A percentile compares a stretch with the other conserved stretches of the same genome.
Evolutionary conservation across 2,888 invertebrate genomes (phyloP).

Genomic region (Gandaritis pyraliata): DNA sequence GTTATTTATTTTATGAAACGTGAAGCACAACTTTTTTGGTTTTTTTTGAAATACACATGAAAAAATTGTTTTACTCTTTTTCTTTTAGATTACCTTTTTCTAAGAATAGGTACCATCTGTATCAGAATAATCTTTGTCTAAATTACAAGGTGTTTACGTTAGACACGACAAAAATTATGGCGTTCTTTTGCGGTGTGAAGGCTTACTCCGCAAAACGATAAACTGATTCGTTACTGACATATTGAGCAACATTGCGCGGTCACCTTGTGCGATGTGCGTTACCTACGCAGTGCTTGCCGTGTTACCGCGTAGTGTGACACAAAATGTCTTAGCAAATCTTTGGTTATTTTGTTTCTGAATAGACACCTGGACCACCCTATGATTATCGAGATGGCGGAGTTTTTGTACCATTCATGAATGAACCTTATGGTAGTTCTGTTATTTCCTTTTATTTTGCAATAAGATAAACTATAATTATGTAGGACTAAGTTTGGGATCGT

Average conservation of each 20-base stretch:
- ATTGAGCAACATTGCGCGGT: too few relatives aligned
- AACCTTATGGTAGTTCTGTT: slow-evolving; percentile 59
- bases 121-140: slow-evolving; percentile 52
- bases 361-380: slow-evolving; percentile 62
- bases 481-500: slow-evolving; percentile 11
- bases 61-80: too few relatives aligned
- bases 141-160: slow-evolving; percentile 72
- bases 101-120: slow-evolving; percentile 6
- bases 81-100: too few relatives aligned
- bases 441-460: slow-evolving; percentile 55
- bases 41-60: too few relatives aligned
- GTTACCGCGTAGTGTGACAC: too few relatives aligned
- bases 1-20: too few relatives aligned
- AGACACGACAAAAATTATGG: slow-evolving; percentile 74
- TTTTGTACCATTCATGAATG: slow-evolving; percentile 75
- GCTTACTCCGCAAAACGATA: too few relatives aligned
- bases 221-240: too few relatives aligned
- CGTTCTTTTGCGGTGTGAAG: slow-evolving; percentile 59
- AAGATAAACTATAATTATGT: slow-evolving; percentile 44
- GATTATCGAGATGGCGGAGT: slow-evolving; percentile 67
- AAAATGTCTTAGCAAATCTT: too few relatives aligned
- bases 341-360: not conserved
- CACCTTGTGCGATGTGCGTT: too few relatives aligned
- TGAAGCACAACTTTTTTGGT: too few relatives aligned
- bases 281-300: too few relatives aligned